Percentiles rank a stretch among this genome's conserved stretches.
Evolutionary conservation across 2,113 vertebrate genomes (phyloP).

Genomic region (Azemiops feae): DNA sequence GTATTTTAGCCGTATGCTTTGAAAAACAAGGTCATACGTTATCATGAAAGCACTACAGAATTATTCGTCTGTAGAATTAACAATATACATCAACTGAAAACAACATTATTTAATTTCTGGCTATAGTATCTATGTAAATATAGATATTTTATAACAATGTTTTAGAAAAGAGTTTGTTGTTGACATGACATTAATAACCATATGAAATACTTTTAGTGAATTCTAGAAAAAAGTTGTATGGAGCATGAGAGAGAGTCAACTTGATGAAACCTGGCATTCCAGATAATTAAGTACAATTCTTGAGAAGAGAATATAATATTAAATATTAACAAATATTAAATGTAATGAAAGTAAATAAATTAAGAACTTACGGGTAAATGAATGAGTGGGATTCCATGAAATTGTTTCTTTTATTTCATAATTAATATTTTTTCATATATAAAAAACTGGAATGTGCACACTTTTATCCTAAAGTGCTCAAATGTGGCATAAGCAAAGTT

Average conservation of each 20-base stretch:
- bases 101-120: background rate
- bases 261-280: background rate
- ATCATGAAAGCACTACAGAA: background rate
- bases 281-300: background rate
- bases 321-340: background rate
- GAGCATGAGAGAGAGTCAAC: background rate
- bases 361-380: background rate
- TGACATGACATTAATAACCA: background rate
- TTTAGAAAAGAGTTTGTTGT: background rate
- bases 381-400: background rate
- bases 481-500: background rate
- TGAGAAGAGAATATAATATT: background rate
- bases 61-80: background rate
- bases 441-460: background rate
- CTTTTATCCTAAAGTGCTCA: background rate
- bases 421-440: background rate
- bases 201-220: background rate
- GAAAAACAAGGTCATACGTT: background rate
- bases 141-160: background rate
- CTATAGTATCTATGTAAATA: background rate
- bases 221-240: background rate
- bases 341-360: background rate
- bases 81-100: background rate
- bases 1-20: background rate
- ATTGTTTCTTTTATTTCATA: background rate